phyloP scores from a whole-genome alignment of 2,113 vertebrate species.

The Fukomys damarensis region DNA sequence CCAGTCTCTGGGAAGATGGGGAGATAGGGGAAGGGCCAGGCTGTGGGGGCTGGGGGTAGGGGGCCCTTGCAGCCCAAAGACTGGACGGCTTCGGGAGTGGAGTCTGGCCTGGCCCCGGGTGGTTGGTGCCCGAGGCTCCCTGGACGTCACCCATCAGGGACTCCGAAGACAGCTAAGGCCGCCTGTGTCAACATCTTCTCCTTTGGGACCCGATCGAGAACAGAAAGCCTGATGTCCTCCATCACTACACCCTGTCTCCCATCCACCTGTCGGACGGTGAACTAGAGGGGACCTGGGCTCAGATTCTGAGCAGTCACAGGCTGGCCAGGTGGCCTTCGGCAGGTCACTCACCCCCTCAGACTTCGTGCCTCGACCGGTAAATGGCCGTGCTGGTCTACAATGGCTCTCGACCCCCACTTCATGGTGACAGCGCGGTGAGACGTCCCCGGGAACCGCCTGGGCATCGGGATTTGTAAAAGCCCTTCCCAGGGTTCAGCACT shows the following conservation, averaged over 20 bases:
- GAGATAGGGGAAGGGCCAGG: neutral
- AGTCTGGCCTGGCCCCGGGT: neutral
- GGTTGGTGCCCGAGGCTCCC: neutral
- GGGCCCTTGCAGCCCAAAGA: neutral
- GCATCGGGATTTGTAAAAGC: neutral
- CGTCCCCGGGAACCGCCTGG: neutral
- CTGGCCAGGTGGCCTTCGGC: neutral
- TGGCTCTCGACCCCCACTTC: neutral
- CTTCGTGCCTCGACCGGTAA: neutral
- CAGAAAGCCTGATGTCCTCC: neutral
- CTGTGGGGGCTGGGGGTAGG: neutral
- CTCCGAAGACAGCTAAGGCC: neutral
- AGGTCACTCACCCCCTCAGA: neutral
- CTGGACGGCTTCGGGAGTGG: rapidly evolving
- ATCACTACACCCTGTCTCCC: neutral
- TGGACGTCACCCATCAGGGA: neutral
- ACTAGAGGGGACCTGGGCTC: neutral
- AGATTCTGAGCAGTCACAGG: neutral
- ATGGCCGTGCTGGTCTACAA: neutral
- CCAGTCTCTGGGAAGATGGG: slow-evolving; percentile 61
- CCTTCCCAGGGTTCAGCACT: neutral
- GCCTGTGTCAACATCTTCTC: neutral
- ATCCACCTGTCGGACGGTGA: rapidly evolving
- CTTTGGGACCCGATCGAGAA: neutral
- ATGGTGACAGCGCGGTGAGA: neutral